Base-by-base conservation (phyloP, 2,888 invertebrate species). In the Rhyacophila evoluta region DNA sequence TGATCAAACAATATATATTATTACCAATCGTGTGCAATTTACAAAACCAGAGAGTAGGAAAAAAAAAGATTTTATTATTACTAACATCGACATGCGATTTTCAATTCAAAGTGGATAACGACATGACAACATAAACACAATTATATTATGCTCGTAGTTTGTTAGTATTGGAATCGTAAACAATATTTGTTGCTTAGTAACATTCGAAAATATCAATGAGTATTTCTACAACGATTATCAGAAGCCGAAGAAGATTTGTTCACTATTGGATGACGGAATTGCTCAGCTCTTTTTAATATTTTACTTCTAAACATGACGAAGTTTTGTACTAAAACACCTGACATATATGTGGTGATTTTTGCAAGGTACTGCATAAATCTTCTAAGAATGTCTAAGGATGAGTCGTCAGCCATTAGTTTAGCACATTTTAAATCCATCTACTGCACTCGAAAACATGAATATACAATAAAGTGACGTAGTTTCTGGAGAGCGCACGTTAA, bases 1-100 rank as follows among this genome's bases (percentile, higher is more conserved):
- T 55, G 55, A 55, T 55, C 55, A 55, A 55, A 55, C 55, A 55
- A 55, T 19, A 55, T 19, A 55, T 55, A 55, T 55, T 55, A 55
- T 55, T 55, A 19, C 15, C 19, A 55, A 55, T 55, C 55, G 19
- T 55, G 19, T 19, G 19, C 55, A 19, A 55, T 55, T 55, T 55
- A 8, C 55, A 19, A 55, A 55, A 55, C 19, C 55, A 55, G 55
- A 10, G 55, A 25, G 55, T 19, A 55, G 55, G 55, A 2, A 12
- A 33, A 33, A 4, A 6, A 55, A 55, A 55, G 15, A 55, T 55
- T 55, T 55, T 55, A 19, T 19, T 55, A 55, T 55, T 19, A 19
- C 10, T 55, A 25, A 55, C 55, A 55, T 55, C 19, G 55, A 55
- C 55, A 55, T 55, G 55, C 55, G 55, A 55, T 55, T 55, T 55